Base-by-base conservation (phyloP, 2,888 invertebrate genomes). In the Pandemis heparana region DNA sequence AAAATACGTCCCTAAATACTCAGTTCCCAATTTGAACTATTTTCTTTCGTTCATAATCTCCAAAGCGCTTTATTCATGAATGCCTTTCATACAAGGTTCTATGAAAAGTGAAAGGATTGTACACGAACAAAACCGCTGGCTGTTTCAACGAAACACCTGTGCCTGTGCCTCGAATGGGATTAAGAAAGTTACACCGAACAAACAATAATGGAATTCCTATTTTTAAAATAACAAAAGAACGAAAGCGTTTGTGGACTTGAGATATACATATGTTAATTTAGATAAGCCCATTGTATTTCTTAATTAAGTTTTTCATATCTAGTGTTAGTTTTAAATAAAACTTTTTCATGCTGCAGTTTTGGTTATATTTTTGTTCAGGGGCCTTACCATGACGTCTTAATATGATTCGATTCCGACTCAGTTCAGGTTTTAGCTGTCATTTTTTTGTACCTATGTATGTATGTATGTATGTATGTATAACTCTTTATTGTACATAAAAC, bases 21-120 rank as follows among this genome's bases (percentile, higher is more conserved):
- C n/a, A n/a, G 2, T 2, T 23, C 23, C 23, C 23, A 23, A 23
- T 23, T 23, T 32, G 2, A 32, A 32, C 23, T 32, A 32, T 32
- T 32, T 32, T 32, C 23, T 32, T 32, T 32, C 23, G 4, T 32
- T 32, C 23, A 18, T 53, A 18, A 56, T 56, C 23, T 56, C 7
- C 23, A 23, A 56, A 56, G 56, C 56, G 38, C 59, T 14, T 23
- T 59, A 48, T 48, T 41, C 43, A 56, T 51, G 53, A 71, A 71
- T 39, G 61, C 12, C 12, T 66, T 66, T 71, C 51, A 41, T 18
- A 62, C 14, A 48, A 64, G 23, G 51, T 23, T 48, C 32, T 41
- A 12, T 12, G 39, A 59, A 71, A 68, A 73, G 73, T 73, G 73
- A 73, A 69, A 73, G 73, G 9, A 39, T 16, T n/a, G 9, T 23